A percentile compares a stretch with the other conserved stretches of the same genome.
These are phyloP conservation scores for Drosophila cardini DNA, from an alignment of 1,140 invertebrate species.

Conservation along the genomic window DNA sequence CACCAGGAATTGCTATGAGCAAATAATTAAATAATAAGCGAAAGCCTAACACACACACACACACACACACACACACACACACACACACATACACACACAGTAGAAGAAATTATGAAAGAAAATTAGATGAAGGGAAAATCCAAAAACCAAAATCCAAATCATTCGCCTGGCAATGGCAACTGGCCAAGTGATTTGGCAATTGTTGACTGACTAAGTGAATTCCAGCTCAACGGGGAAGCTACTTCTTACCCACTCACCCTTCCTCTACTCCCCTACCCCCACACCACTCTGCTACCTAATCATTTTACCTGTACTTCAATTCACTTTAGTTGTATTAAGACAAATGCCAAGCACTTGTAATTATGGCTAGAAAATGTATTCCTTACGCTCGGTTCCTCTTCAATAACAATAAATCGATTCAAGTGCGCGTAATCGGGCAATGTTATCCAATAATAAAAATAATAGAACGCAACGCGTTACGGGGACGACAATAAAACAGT, in stretches of 20 bases:
- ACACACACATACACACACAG: slow-evolving; percentile 4
- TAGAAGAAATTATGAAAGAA: neutral
- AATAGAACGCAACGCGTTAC: slow-evolving; percentile 43
- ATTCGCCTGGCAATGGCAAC: slow-evolving; percentile 67
- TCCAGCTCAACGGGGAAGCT: slow-evolving; percentile 1
- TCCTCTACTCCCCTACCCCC: slow-evolving; percentile 6
- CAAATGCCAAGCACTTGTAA: slow-evolving; percentile 69
- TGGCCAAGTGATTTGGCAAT: slow-evolving; percentile 31
- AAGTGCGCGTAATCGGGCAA: slow-evolving; percentile 76
- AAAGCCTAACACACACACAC: slow-evolving; percentile 31
- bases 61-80: slow-evolving; percentile 1
- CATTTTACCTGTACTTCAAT: slow-evolving; percentile 49
- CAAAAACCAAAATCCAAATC: slow-evolving; percentile 40
- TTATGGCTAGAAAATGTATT: slow-evolving; percentile 70
- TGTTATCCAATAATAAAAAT: slow-evolving; percentile 80
- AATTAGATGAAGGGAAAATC: slow-evolving; percentile 4
- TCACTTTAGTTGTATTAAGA: slow-evolving; percentile 34
- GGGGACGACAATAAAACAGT: slow-evolving; percentile 52
- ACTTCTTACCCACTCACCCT: neutral
- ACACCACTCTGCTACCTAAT: neutral
- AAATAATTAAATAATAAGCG: slow-evolving; percentile 82
- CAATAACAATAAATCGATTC: slow-evolving; percentile 82
- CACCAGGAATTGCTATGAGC: slow-evolving; percentile 67
- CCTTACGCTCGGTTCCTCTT: slow-evolving; percentile 43
- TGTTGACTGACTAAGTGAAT: slow-evolving; percentile 27